Conservation (phyloP, 2,113 vertebrate species). For the Rhea pennata region DNA sequence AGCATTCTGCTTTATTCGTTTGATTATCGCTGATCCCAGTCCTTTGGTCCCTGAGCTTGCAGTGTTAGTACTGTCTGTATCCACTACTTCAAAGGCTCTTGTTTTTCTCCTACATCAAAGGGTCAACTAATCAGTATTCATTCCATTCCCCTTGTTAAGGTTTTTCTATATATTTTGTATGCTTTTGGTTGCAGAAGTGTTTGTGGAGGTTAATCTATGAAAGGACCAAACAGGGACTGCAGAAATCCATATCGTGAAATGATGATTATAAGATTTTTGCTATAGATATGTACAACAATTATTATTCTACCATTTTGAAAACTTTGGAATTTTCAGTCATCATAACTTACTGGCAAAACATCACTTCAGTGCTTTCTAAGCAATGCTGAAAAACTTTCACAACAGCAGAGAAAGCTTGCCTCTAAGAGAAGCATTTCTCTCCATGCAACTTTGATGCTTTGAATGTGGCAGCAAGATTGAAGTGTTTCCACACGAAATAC, state of each 20-base stretch:
- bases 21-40: background rate
- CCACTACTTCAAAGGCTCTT: constrained; percentile 26
- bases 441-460: background rate
- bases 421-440: background rate
- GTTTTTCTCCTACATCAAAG: background rate
- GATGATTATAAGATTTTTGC: background rate
- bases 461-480: background rate
- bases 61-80: constrained; percentile 25
- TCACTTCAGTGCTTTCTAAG: background rate
- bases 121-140: background rate
- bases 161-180: background rate
- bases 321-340: background rate
- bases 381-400: background rate
- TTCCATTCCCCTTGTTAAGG: background rate
- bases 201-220: background rate
- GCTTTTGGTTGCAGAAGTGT: background rate
- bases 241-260: background rate
- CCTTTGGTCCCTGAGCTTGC: constrained; percentile 50
- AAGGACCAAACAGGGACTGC: background rate
- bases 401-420: background rate
- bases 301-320: background rate
- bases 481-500: background rate
- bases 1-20: constrained; percentile 27
- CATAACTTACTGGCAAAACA: background rate
- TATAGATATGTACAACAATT: background rate